Percentiles rank a stretch among this genome's conserved stretches.
Conservation (phyloP, 2,797 vertebrate species). For the Diplodus sargus region DNA sequence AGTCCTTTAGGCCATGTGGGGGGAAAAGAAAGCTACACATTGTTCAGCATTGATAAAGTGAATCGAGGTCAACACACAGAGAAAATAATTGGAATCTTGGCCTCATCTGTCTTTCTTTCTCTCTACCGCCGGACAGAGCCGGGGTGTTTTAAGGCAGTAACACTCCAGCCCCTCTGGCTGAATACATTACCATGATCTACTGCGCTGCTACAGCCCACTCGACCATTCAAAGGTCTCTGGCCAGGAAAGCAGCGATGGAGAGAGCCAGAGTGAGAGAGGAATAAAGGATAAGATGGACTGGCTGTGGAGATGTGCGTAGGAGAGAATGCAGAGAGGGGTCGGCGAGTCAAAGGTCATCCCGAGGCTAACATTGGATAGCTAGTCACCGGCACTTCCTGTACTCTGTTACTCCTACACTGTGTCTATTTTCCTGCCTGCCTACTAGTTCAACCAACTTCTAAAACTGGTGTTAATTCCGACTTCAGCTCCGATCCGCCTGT, state of each 20-base stretch:
- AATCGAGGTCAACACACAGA: constrained; percentile 76
- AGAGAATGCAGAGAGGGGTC: constrained; percentile 55
- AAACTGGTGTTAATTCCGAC: constrained; percentile 35
- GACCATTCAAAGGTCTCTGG: constrained; percentile 78
- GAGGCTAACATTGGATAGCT: constrained; percentile 49
- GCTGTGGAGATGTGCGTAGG: constrained; percentile 50
- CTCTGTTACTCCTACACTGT: constrained; percentile 62
- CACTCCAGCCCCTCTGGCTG: constrained; percentile 71
- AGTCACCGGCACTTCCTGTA: constrained; percentile 37
- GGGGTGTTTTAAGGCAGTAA: constrained; percentile 72
- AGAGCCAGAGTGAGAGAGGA: constrained; percentile 16
- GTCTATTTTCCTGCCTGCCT: constrained; percentile 47
- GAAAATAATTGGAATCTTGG: constrained; percentile 80
- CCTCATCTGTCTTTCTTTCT: constrained; percentile 72
- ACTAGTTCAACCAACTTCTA: constrained; percentile 43
- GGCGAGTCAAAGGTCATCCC: constrained; percentile 61
- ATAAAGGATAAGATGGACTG: constrained; percentile 16
- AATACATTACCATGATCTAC: constrained; percentile 79
- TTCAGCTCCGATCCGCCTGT: constrained; percentile 25
- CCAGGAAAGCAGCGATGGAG: constrained; percentile 54
- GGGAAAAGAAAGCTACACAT: constrained; percentile 39
- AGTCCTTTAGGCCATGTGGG: constrained; percentile 44
- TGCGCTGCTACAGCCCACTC: constrained; percentile 72
- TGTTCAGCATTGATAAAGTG: constrained; percentile 74
- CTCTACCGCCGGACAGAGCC: constrained; percentile 54